phyloP scores from a whole-genome alignment of 2,113 vertebrate species.

The Felis chaus region DNA sequence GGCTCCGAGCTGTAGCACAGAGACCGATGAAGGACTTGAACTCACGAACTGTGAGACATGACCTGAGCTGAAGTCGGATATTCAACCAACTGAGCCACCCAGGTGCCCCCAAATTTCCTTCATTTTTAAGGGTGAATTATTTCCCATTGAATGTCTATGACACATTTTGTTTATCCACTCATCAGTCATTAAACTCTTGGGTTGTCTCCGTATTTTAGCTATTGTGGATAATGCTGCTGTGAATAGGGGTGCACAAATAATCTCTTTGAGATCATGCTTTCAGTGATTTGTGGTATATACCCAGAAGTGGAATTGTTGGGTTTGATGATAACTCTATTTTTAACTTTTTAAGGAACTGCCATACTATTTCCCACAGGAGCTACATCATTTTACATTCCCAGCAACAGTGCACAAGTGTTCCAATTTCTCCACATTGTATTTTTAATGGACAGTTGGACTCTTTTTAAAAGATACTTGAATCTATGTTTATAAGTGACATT shows the following conservation, averaged over 20 bases:
- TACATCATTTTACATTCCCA: not conserved
- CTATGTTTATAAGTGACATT: not conserved
- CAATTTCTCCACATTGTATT: not conserved
- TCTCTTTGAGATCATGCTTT: not conserved
- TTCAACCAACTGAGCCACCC: not conserved
- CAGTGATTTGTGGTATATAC: not conserved
- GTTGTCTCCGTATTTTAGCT: not conserved
- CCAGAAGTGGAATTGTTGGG: not conserved
- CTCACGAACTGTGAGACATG: too few relatives aligned
- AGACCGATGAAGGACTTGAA: too few relatives aligned
- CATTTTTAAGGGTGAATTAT: not conserved
- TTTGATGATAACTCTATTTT: not conserved
- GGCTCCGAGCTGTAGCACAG: too few relatives aligned
- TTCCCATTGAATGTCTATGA: not conserved
- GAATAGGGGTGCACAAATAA: not conserved
- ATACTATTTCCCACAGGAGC: not conserved
- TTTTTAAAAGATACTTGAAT: not conserved
- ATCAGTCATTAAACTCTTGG: not conserved
- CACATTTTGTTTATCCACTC: not conserved
- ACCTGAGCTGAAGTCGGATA: not conserved
- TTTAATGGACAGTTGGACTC: not conserved
- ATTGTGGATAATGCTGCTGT: not conserved
- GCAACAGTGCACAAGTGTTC: not conserved
- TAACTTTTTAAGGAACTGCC: not conserved
- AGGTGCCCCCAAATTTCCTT: not conserved